phyloP scores from a whole-genome alignment of 2,888 invertebrate genomes.

The Macaria liturata region DNA sequence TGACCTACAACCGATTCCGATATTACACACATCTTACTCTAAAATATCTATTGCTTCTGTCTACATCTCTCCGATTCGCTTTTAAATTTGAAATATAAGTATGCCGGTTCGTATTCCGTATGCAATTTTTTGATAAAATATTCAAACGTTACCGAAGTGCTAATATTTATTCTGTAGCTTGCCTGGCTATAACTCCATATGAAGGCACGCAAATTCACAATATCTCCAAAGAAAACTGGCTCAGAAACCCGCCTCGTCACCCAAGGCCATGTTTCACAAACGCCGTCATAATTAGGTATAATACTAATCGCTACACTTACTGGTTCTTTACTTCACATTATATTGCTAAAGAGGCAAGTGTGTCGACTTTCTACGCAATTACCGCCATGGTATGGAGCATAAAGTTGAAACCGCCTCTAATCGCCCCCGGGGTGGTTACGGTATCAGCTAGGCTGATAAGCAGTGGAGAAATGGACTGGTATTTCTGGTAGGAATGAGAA shows the following conservation, averaged over 20 bases:
- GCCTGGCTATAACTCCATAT: too few species aligned
- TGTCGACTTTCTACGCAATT: slow-evolving; percentile 46
- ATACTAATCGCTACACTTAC: slow-evolving; percentile 17
- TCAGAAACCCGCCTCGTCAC: not conserved
- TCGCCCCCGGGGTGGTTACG: slow-evolving; percentile 29
- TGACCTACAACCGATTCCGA: too few species aligned
- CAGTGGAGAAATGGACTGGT: slow-evolving; percentile 7
- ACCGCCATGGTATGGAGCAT: slow-evolving; percentile 25
- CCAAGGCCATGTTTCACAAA: slow-evolving; percentile 18
- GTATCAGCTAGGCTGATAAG: slow-evolving; percentile 18
- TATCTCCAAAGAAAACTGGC: not conserved
- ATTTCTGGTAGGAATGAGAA: not conserved
- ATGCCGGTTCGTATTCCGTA: too few species aligned
- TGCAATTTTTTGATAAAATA: too few species aligned
- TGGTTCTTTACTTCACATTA: slow-evolving; percentile 19
- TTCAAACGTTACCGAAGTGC: too few species aligned
- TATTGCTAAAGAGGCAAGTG: slow-evolving; percentile 41
- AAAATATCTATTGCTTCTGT: too few species aligned
- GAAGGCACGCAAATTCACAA: too few species aligned
- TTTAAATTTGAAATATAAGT: too few species aligned
- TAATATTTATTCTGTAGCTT: too few species aligned
- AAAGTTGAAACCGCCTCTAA: slow-evolving; percentile 15
- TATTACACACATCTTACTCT: too few species aligned
- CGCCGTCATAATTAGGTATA: slow-evolving; percentile 7
- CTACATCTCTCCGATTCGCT: too few species aligned